Evolutionary conservation across 2,797 vertebrate species (phyloP).

Genomic region (Cirrhinus mrigala): DNA sequence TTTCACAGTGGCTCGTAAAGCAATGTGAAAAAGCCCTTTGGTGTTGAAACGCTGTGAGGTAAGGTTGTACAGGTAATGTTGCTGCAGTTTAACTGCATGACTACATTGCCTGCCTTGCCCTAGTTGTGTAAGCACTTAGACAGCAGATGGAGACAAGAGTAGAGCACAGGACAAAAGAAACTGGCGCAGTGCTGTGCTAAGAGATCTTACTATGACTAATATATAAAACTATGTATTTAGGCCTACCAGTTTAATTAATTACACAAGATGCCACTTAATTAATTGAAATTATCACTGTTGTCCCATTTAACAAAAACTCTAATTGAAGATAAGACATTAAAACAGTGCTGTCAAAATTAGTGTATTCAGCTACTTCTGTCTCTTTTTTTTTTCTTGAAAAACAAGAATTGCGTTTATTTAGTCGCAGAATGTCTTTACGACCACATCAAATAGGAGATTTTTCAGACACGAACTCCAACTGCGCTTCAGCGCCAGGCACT

Average conservation of each 20-base stretch:
- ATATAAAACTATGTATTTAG: background rate
- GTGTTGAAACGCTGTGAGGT: background rate
- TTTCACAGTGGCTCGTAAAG: background rate
- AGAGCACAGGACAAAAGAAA: background rate
- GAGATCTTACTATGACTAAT: background rate
- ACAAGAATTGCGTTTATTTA: too few relatives aligned
- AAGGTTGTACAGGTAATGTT: conserved; percentile 36
- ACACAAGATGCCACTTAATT: background rate
- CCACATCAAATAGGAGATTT: too few relatives aligned
- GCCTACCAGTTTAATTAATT: background rate
- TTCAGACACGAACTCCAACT: too few relatives aligned
- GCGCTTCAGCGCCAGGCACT: too few relatives aligned
- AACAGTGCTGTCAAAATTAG: too few relatives aligned
- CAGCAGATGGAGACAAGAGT: background rate
- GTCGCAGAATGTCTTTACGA: too few relatives aligned
- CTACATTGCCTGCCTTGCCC: background rate
- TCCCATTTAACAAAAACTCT: background rate
- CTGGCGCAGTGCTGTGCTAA: background rate
- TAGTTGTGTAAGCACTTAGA: conserved; percentile 40
- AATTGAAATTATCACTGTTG: background rate
- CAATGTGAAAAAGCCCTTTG: conserved; percentile 7
- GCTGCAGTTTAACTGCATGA: conserved; percentile 15
- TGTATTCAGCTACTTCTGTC: too few relatives aligned
- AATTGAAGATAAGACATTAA: background rate
- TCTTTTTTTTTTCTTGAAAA: too few relatives aligned